phyloP scores from a whole-genome alignment of 2,113 vertebrate genomes.

The Psephotus haematonotus region DNA sequence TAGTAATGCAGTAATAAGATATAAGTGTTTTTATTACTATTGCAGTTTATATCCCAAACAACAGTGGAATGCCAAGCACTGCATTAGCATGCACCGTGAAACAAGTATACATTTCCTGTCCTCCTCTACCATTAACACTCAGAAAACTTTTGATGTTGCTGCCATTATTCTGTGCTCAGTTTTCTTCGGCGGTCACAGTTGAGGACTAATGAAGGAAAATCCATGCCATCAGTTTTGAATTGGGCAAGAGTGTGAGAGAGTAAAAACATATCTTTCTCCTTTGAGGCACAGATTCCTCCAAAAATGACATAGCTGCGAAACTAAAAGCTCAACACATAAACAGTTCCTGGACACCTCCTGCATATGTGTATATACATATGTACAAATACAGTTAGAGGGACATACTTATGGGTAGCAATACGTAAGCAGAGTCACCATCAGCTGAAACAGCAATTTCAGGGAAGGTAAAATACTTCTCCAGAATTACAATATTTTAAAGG shows the following conservation, averaged over 20 bases:
- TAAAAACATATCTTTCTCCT: background rate
- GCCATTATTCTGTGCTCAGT: background rate
- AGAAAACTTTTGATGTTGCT: background rate
- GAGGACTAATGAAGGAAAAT: background rate
- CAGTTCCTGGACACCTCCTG: conserved; percentile 6
- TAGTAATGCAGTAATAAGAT: background rate
- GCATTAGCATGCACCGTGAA: background rate
- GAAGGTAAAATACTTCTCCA: background rate
- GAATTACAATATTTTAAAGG: background rate
- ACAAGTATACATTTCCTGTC: background rate
- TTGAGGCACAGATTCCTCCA: background rate
- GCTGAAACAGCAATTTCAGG: conserved; percentile 7
- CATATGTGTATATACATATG: background rate
- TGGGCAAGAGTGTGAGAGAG: background rate
- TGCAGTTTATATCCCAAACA: background rate
- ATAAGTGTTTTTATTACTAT: background rate
- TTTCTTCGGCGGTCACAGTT: background rate
- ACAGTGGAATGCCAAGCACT: background rate
- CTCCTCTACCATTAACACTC: background rate
- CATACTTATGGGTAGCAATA: background rate
- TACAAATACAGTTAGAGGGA: background rate
- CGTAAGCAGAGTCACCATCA: background rate
- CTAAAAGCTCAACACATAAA: conserved; percentile 10
- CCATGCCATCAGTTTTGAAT: background rate
- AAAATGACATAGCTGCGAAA: conserved; percentile 6